phyloP scores from a whole-genome alignment of 2,888 invertebrate species.

The Clunio marinus region DNA sequence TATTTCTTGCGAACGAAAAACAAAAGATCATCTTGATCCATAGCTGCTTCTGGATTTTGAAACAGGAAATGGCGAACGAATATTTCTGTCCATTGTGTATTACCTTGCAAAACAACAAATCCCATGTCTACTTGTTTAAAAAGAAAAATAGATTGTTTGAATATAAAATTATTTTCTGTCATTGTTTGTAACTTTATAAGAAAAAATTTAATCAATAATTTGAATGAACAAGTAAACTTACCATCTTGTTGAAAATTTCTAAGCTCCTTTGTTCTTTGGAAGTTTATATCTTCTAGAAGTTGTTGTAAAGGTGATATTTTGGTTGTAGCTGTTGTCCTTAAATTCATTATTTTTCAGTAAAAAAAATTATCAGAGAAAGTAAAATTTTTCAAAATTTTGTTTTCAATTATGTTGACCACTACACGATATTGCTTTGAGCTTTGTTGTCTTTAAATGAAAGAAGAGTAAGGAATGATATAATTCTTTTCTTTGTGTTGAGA shows the following conservation, averaged over 20 bases:
- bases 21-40: constrained; percentile 88
- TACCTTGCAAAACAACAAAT: constrained; percentile 87
- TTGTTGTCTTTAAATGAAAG: too few relatives aligned
- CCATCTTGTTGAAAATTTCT: constrained; percentile 83
- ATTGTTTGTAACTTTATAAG: too few relatives aligned
- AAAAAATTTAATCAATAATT: constrained; percentile 37
- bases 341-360: constrained; percentile 50
- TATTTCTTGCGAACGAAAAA: constrained; percentile 94
- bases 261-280: constrained; percentile 88
- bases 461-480: too few relatives aligned
- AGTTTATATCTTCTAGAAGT: constrained; percentile 84
- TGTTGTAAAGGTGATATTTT: constrained; percentile 71
- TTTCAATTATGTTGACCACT: too few relatives aligned
- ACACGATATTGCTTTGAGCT: too few relatives aligned
- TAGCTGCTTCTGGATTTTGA: constrained; percentile 70
- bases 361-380: too few relatives aligned
- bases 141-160: constrained; percentile 42
- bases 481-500: too few relatives aligned
- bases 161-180: too few relatives aligned
- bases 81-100: constrained; percentile 92
- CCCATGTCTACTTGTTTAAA: constrained; percentile 83
- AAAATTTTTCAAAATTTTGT: too few relatives aligned
- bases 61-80: constrained; percentile 92
- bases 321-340: constrained; percentile 47
- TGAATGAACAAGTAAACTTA: constrained; percentile 47